phyloP scores from a whole-genome alignment of 2,888 invertebrate genomes.

The Amiota mariae region DNA sequence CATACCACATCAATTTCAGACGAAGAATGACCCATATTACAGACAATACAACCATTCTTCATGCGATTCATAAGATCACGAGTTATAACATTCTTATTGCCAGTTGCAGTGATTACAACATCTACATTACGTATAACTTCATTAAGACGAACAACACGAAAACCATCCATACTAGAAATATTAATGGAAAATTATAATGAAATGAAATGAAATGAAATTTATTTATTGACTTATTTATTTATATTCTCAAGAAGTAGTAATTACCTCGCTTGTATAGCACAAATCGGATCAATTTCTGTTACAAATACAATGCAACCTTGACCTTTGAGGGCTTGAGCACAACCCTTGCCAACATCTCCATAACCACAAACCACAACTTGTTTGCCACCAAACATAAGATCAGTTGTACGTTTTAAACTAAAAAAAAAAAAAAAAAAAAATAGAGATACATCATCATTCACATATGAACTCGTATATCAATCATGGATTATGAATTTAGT shows the following conservation, averaged over 20 bases:
- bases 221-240: too few relatives aligned
- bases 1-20: constrained; percentile 93
- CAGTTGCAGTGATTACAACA: constrained; percentile 95
- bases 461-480: neutral
- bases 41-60: constrained; percentile 95
- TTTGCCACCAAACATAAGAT: constrained; percentile 97
- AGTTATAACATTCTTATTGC: constrained; percentile 95
- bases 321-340: constrained; percentile 93
- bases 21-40: constrained; percentile 97
- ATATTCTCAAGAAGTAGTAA: neutral
- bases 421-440: constrained; percentile 31
- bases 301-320: constrained; percentile 88
- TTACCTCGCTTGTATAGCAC: constrained; percentile 93
- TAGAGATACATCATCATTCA: neutral
- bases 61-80: constrained; percentile 95
- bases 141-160: constrained; percentile 91
- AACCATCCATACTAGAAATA: constrained; percentile 87
- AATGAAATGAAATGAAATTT: too few relatives aligned
- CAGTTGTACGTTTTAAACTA: constrained; percentile 75
- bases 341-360: constrained; percentile 97
- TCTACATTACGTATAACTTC: constrained; percentile 93
- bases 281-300: constrained; percentile 97
- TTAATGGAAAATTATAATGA: neutral
- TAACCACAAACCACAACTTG: constrained; percentile 96
- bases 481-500: neutral